Evolutionary conservation across 1,140 invertebrate species (phyloP), one percentile per base, ranked within the genome.

Genomic region (Achroia grisella): DNA sequence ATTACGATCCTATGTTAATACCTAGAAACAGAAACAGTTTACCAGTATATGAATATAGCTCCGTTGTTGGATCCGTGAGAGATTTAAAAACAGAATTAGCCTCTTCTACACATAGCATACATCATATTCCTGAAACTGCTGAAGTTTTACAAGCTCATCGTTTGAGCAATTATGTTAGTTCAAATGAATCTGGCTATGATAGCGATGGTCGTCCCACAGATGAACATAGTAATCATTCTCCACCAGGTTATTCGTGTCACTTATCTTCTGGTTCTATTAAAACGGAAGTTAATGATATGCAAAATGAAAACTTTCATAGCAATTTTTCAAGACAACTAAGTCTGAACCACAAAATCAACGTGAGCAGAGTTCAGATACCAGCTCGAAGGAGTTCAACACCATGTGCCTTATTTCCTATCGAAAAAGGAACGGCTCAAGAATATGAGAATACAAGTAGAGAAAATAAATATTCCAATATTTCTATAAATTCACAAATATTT

Each of bases 121-220:
- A 86, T 49, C 76, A 76, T 56, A 72, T 65, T 43, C 56, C 47
- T 12, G 74, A 79, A 51, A 55, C 53, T 27, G 56, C 54, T 10
- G 75, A 85, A 41, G 43, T 66, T 13, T 55, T 85, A 34, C 79
- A 86, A 57, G 63, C 74, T 64, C 88, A 90, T 82, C 87, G 88
- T 51, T 71, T 90, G 52, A 89, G 88, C 71, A 89, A 91, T 74
- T 93, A 93, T 70, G 89, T 94, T 9, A 93, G 92, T 73, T 94
- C 92, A 15, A 94, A 94, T 68, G 93, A 94, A 78, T 94, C 93
- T 23, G 93, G 93, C 11, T 94, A 94, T 68, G 93, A 94, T 56
- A 94, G 93, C 71, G 93, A 94, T 60, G 90, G 92, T 10, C 88
- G 91, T 39, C 87, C 87, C n/a, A 86, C 85, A 35, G 87, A 87